Percentiles rank a stretch among this genome's conserved stretches.
Conservation (phyloP, 2,797 vertebrate genomes). For the Lindbergichthys nudifrons region DNA sequence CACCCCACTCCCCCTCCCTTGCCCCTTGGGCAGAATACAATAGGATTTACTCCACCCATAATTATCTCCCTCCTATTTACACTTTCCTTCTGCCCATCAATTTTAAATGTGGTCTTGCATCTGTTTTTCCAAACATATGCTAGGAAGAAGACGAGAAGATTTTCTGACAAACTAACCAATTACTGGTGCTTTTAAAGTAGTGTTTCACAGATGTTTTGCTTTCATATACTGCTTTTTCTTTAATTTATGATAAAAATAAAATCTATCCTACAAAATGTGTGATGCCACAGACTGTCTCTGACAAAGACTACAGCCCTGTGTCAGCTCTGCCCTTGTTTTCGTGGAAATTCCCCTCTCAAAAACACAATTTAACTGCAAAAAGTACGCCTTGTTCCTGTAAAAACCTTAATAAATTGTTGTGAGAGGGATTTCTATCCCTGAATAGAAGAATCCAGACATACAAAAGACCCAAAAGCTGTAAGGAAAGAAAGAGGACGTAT, state of each 20-base stretch:
- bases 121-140: slow-evolving; percentile 56
- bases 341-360: slow-evolving; percentile 75
- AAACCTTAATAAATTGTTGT: slow-evolving; percentile 57
- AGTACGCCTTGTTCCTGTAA: slow-evolving; percentile 41
- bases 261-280: slow-evolving; percentile 27
- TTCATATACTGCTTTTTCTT: slow-evolving; percentile 35
- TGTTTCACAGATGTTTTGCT: slow-evolving; percentile 29
- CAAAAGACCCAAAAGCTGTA: slow-evolving; percentile 7
- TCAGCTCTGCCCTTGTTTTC: slow-evolving; percentile 57
- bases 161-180: slow-evolving; percentile 34
- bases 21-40: slow-evolving; percentile 52
- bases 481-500: slow-evolving; percentile 3
- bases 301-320: slow-evolving; percentile 61
- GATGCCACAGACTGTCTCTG: slow-evolving; percentile 52
- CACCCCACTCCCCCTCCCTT: slow-evolving; percentile 29
- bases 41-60: slow-evolving; percentile 71
- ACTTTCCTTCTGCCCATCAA: slow-evolving; percentile 56
- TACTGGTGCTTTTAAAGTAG: slow-evolving; percentile 30
- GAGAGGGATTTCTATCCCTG: slow-evolving; percentile 46
- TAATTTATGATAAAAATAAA: slow-evolving; percentile 39
- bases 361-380: slow-evolving; percentile 64
- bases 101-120: slow-evolving; percentile 46
- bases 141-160: slow-evolving; percentile 45
- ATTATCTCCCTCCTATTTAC: slow-evolving; percentile 64
- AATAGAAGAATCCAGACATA: slow-evolving; percentile 35